These are phyloP conservation scores for Squalus acanthias DNA, from an alignment of 2,797 vertebrate species.

Conservation along the genomic window DNA sequence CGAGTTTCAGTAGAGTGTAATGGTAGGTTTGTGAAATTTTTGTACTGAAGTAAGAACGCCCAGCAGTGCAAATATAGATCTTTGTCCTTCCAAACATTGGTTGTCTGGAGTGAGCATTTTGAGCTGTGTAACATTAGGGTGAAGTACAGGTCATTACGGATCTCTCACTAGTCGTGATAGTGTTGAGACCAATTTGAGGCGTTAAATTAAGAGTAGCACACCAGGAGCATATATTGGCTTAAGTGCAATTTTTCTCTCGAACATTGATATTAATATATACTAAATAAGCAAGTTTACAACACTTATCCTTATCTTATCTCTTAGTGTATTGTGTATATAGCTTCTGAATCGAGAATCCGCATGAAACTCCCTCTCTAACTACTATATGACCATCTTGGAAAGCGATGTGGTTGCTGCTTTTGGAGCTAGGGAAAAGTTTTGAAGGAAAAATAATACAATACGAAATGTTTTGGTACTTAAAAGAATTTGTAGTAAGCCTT, in stretches of 20 bases:
- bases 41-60: too few relatives aligned
- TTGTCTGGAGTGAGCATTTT: background rate
- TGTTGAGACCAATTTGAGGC: background rate
- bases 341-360: background rate
- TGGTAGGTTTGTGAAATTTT: conserved; percentile 37
- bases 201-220: background rate
- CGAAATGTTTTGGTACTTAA: background rate
- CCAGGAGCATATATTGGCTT: background rate
- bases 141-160: background rate
- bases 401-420: background rate
- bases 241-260: background rate
- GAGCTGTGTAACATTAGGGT: background rate
- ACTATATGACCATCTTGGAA: background rate
- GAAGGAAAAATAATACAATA: background rate
- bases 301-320: background rate
- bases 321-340: background rate
- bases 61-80: background rate
- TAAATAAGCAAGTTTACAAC: background rate
- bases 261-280: background rate
- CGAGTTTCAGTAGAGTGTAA: conserved; percentile 46
- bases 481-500: background rate
- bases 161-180: background rate
- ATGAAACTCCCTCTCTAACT: background rate
- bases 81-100: background rate
- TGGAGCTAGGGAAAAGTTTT: background rate